A percentile compares a stretch with the other conserved stretches of the same genome.
Evolutionary conservation across 30 jellyfish, hydroid and myxozoan genomes (phyloP).

Genomic region (Pelagia noctiluca): DNA sequence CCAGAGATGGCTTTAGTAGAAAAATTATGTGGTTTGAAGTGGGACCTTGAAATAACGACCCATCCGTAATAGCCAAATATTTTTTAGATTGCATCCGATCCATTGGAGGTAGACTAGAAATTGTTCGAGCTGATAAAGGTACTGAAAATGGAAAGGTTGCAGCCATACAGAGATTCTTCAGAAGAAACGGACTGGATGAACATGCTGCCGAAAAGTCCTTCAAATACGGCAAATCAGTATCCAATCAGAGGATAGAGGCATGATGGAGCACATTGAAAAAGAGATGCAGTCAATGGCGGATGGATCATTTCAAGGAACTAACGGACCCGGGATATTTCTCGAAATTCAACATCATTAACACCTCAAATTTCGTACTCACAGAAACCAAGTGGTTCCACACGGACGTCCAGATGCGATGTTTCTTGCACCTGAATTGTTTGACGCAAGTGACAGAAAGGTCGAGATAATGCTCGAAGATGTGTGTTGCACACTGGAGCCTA

Average conservation of each 20-base stretch:
- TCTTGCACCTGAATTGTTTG: neutral
- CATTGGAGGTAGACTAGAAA: neutral
- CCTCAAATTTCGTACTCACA: neutral
- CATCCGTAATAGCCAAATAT: constrained; percentile 19
- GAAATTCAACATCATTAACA: neutral
- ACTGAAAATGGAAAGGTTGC: constrained; percentile 39
- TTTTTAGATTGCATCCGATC: constrained; percentile 3
- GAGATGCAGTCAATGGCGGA: constrained; percentile 37
- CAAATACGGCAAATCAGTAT: constrained; percentile 20
- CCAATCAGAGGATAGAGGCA: constrained; percentile 53
- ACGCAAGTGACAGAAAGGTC: neutral
- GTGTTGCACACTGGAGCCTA: neutral
- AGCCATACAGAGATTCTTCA: constrained; percentile 44
- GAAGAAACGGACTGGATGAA: neutral
- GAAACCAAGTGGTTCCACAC: neutral
- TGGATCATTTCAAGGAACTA: constrained; percentile 42
- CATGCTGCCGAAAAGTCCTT: constrained; percentile 31
- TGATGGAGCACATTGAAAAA: constrained; percentile 47
- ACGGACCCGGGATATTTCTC: constrained; percentile 12
- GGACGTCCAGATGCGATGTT: neutral
- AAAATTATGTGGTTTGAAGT: constrained; percentile 49
- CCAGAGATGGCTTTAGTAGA: constrained; percentile 54
- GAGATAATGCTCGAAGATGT: neutral
- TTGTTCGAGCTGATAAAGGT: constrained; percentile 47
- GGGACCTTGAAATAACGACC: constrained; percentile 29